A percentile compares a stretch with the other conserved stretches of the same genome.
These are phyloP conservation scores for Rafetus swinhoei DNA, from an alignment of 2,113 vertebrate species.

Conservation along the genomic window DNA sequence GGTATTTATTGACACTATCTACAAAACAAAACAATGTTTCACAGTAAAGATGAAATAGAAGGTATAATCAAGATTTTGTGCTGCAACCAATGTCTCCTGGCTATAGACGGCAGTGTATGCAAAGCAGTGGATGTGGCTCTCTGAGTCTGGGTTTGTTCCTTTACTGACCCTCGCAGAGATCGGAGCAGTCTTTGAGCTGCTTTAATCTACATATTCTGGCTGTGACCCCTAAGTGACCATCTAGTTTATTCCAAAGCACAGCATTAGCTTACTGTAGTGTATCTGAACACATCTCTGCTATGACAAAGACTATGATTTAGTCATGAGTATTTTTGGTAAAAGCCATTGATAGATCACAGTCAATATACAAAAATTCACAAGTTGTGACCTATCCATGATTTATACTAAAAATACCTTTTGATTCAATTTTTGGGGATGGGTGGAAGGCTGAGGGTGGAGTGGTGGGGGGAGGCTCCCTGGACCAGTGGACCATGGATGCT, in stretches of 20 bases:
- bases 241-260: background rate
- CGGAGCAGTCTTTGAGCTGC: fast-evolving
- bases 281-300: too few species aligned
- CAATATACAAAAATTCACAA: too few species aligned
- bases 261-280: fast-evolving
- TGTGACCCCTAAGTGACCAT: background rate
- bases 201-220: fast-evolving
- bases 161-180: fast-evolving
- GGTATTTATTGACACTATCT: background rate
- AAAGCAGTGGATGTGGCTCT: background rate
- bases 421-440: too few species aligned
- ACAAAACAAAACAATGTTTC: fast-evolving
- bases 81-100: background rate
- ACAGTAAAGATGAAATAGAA: background rate
- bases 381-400: too few species aligned
- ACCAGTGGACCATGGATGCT: too few species aligned
- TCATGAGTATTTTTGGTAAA: too few species aligned
- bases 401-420: too few species aligned
- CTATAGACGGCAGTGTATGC: fast-evolving
- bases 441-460: too few species aligned
- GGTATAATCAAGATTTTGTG: background rate
- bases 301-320: too few species aligned
- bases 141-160: too few species aligned
- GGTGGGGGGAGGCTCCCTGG: too few species aligned
- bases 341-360: too few species aligned